A percentile compares a stretch with the other conserved stretches of the same genome.
Conservation (phyloP, 2,888 invertebrate species). For the Dryobotodes eremita region DNA sequence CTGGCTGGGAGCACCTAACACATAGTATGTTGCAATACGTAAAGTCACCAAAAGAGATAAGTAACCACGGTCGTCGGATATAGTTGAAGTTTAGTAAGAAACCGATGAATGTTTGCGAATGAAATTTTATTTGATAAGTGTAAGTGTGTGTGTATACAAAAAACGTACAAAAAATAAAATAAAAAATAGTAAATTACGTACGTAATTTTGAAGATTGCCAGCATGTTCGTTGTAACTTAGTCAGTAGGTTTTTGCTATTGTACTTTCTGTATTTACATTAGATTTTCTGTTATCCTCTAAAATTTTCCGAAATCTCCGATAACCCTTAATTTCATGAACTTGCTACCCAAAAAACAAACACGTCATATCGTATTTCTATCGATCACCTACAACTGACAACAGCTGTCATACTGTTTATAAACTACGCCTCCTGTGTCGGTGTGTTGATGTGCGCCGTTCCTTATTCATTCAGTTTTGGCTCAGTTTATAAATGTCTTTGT, state of each 20-base stretch:
- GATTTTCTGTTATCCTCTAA: neutral
- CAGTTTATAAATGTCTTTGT: constrained; percentile 2
- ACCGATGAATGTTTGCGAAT: no score
- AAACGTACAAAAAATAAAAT: no score
- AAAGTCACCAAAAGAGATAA: no score
- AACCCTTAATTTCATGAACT: no score
- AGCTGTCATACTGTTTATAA: constrained; percentile 32
- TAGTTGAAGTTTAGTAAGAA: no score
- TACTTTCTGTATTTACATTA: neutral
- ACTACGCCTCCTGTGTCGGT: constrained; percentile 26
- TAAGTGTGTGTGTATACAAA: no score
- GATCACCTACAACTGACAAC: neutral
- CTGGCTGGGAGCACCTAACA: neutral
- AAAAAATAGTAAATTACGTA: no score
- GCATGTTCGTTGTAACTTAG: neutral
- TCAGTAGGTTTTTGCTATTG: neutral
- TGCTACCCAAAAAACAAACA: no score
- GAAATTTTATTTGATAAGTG: no score
- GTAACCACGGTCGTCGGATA: no score
- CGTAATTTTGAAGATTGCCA: neutral
- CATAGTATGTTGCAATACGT: neutral
- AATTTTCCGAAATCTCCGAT: neutral
- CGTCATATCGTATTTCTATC: constrained; percentile 7
- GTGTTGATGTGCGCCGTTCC: neutral
- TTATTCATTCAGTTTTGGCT: constrained; percentile 22